Evolutionary conservation across 1,140 invertebrate species (phyloP), one percentile per base, ranked within the genome.

Genomic region (Bombus confusus): DNA sequence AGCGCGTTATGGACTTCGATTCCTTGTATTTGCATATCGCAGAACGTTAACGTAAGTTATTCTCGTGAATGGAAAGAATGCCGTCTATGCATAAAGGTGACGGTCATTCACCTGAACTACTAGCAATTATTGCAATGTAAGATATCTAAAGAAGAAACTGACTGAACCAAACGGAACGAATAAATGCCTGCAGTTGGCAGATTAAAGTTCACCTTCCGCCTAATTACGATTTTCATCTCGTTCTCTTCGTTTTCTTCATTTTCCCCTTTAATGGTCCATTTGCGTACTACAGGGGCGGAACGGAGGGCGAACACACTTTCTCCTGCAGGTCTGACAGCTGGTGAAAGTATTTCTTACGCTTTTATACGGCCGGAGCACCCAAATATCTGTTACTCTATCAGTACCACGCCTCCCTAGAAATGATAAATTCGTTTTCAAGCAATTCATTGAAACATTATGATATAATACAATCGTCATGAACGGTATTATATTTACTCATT

Each of bases 271-370:
- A 87, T 62, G 74, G 73, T 74, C 47, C 77, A 88, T 88, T 88
- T 77, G 78, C 62, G 52, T 80, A 80, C 1, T 28, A 64, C 47
- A 89, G 88, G 88, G 88, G 62, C 72, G 76, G 59, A 87, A 84
- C 87, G 62, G 85, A 83, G 83, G 80, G 86, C 80, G 82, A 87
- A 76, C 73, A 31, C 66, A 86, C 90, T 91, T 91, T 91, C 89
- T 89, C 90, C 80, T 62, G 34, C 75, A 69, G 64, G 22, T 71
- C 80, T 68, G 89, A 86, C 83, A 64, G 52, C 68, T 64, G 87
- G 90, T 91, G 90, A 91, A 91, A 91, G 90, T 91, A 80, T 91
- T 91, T 87, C 89, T 85, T 83, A 86, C 59, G 72, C 83, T 62
- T 85, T 39, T 73, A 57, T 71, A 80, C 57, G 72, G 52, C 34